Evolutionary conservation across 1,140 invertebrate genomes (phyloP).

Genomic region (Papilio xuthus): DNA sequence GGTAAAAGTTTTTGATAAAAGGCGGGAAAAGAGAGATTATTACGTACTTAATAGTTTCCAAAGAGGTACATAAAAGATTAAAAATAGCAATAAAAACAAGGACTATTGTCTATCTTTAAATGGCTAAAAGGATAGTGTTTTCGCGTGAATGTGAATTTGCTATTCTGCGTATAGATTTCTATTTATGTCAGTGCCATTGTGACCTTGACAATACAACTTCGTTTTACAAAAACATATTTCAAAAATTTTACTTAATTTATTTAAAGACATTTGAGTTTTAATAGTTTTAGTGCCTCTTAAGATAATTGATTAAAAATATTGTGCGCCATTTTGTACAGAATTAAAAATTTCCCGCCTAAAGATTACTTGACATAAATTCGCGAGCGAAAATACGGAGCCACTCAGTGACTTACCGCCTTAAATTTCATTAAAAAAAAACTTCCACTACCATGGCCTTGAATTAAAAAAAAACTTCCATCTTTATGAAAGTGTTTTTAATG

Average conservation of each 20-base stretch:
- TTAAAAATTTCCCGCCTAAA: not conserved
- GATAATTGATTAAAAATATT: not conserved
- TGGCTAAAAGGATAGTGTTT: too few species aligned
- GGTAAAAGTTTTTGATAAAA: not conserved
- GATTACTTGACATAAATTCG: constrained; percentile 22
- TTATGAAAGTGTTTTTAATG: constrained; percentile 7
- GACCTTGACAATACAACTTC: too few species aligned
- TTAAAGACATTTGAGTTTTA: not conserved
- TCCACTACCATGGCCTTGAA: too few species aligned
- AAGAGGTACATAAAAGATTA: not conserved
- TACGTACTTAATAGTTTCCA: not conserved
- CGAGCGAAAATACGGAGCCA: constrained; percentile 7
- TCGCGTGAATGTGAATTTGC: too few species aligned
- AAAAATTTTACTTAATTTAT: not conserved
- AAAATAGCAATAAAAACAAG: too few species aligned
- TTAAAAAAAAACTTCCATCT: too few species aligned
- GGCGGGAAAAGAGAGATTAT: not conserved
- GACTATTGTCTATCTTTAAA: too few species aligned
- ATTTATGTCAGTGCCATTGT: too few species aligned
- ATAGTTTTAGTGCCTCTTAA: not conserved
- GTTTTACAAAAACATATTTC: too few species aligned
- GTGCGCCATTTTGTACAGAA: not conserved
- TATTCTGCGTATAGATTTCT: too few species aligned
- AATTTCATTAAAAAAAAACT: too few species aligned
- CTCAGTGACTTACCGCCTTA: not conserved